Base-by-base conservation (phyloP, 2,888 invertebrate species). In the Aleiodes leptofemur region DNA sequence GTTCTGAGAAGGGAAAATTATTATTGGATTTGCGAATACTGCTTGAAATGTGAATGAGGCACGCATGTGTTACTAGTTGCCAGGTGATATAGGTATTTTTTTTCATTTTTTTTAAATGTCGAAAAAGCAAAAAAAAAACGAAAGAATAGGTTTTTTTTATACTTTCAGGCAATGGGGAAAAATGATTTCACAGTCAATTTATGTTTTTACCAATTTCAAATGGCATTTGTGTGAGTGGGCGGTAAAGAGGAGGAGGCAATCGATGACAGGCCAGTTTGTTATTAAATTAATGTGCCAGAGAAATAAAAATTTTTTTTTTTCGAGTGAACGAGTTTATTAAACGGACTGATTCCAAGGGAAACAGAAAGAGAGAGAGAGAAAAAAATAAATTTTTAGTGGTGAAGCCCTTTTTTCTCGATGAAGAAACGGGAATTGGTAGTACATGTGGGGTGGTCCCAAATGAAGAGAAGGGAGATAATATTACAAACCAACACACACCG, bases 261-360 rank as follows among this genome's bases (percentile, higher is more conserved):
- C 61, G 61, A 64, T 64, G 64, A 64, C 64, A 64, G 64, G 64
- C 64, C 13, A 48, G 64, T 64, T 64, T 64, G 23, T 64, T 64
- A 64, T 64, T 64, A 64, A 48, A 64, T 64, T 64, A 64, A 64
- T 64, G 34, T 55, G 55, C 55, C 14, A 55, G 11, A 14, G 14
- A 16, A 55, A 16, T 55, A 8, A 53, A 53, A 14, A 13, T 14
- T 14, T 53, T 11, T 23, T 23, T 23, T 23, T 23, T 23, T 23
- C 4, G 38, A 38, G 69, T 38, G 14, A 64, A 23, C 43, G 43
- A 43, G 48, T 64, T 64, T 64, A 64, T 64, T 64, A 48, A 23
- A 43, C 43, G 14, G 9, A 48, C 16, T 64, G 48, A 61, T 61
- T 61, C 61, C 23, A 23, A 23, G 23, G 23, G 23, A 23, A 23